Evolutionary conservation across 2,113 vertebrate genomes (phyloP).

Genomic region (Ranitomeya variabilis): DNA sequence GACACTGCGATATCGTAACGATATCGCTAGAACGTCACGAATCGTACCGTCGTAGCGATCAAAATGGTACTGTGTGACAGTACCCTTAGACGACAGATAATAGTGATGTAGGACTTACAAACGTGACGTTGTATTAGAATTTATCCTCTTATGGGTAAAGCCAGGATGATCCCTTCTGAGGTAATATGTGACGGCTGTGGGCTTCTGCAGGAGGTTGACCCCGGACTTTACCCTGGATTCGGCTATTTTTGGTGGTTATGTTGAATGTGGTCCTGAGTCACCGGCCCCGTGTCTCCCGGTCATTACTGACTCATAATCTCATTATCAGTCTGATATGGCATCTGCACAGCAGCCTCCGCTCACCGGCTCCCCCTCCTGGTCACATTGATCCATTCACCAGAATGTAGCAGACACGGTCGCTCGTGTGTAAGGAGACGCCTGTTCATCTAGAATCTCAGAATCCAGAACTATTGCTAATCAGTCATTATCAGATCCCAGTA

Average conservation of each 20-base stretch:
- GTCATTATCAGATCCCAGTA: background rate
- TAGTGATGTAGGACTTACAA: no score
- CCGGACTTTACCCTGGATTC: no score
- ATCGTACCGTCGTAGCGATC: no score
- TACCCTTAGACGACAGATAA: no score
- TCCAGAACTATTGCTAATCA: background rate
- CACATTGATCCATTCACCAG: background rate
- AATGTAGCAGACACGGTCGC: background rate
- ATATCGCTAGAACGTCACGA: no score
- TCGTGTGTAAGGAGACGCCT: background rate
- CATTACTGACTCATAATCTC: background rate
- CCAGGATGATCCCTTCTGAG: background rate
- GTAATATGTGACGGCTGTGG: background rate
- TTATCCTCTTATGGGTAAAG: background rate
- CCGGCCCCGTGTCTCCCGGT: background rate
- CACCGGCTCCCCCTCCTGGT: slow-evolving; percentile 27
- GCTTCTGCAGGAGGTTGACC: background rate
- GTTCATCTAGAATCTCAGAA: background rate
- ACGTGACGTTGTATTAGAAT: background rate
- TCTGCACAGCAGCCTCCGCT: background rate
- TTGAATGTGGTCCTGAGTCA: background rate
- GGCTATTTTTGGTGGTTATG: background rate
- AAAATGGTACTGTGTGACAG: no score
- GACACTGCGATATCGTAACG: no score
- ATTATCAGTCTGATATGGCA: background rate